These are phyloP conservation scores for Drosophila kokeensis DNA, from an alignment of 2,888 invertebrate species.

Conservation along the genomic window DNA sequence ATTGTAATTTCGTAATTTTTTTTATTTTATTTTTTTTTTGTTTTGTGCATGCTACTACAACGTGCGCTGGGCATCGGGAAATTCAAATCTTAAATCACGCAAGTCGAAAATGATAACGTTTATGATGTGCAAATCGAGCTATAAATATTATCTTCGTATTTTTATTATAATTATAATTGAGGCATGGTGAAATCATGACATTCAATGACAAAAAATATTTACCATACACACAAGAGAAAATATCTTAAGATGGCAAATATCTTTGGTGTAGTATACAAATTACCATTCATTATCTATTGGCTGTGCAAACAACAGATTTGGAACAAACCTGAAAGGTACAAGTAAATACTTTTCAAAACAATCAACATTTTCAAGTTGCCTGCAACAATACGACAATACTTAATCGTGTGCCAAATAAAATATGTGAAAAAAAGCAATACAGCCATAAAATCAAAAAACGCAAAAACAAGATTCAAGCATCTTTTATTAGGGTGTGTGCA, in stretches of 20 bases:
- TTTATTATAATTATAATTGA: slow-evolving; percentile 14
- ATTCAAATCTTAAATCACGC: slow-evolving; percentile 56
- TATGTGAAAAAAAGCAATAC: slow-evolving; percentile 36
- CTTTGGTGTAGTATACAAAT: neutral
- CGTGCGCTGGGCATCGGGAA: slow-evolving; percentile 42
- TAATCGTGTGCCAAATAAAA: slow-evolving; percentile 28
- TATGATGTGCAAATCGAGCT: slow-evolving; percentile 58
- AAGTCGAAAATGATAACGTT: slow-evolving; percentile 49
- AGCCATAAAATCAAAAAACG: slow-evolving; percentile 50
- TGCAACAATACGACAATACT: slow-evolving; percentile 10
- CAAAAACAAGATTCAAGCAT: slow-evolving; percentile 32
- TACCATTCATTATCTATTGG: neutral
- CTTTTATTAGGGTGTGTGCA: slow-evolving; percentile 28
- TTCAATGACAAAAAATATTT: neutral
- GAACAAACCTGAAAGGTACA: neutral
- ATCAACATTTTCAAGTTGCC: slow-evolving; percentile 9
- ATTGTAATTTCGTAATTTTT: neutral
- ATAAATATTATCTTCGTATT: slow-evolving; percentile 21
- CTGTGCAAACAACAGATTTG: neutral
- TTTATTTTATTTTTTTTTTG: neutral
- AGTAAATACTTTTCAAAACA: slow-evolving; percentile 10
- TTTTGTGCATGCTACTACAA: slow-evolving; percentile 37
- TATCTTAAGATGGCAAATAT: neutral
- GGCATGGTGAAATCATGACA: slow-evolving; percentile 48
- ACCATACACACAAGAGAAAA: neutral